Base-by-base conservation (phyloP, 2,113 vertebrate genomes). In the Alces alces region DNA sequence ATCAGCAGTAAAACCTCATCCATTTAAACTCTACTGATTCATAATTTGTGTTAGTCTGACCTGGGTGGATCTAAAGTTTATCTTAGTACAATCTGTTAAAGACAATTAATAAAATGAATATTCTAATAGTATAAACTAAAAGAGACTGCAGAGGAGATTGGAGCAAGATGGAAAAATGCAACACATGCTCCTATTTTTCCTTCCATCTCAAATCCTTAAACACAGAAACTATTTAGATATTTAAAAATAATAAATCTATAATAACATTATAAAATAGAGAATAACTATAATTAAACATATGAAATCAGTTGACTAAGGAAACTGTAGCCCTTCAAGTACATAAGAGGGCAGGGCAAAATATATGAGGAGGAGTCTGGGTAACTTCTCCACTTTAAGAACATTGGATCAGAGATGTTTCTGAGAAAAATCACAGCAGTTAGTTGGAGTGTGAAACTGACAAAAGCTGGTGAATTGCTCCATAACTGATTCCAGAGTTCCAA, bases 1-100 rank as follows among this genome's bases (percentile, higher is more conserved):
- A 85, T 96, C 80, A 92, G 60, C 94, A 86, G 55, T 95, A 94
- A 96, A 95, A 92, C 50, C 28, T 91, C 45, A 55, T 93, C 89
- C 86, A 89, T 82, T 95, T 89, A 93, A 96, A 91, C 73, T 91
- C 52, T 89, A 80, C 86, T 93, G 83, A 95, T 94, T 94, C 86
- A 64, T 55, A 79, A 86, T 95, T 95, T 95, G 91, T 96, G 78
- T 93, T 98, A 94, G 89, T 96, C 97, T 98, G 91, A 91, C 92
- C 92, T 79, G 57, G 58, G 78, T 95, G 33, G 50, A 96, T 93
- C 52, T 76, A 73, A 84, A 73, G 80, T 97, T 96, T 96, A 94
- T 93, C 73, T 92, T 87, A 66, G 89, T 91, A 70, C 43, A 88
- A 86, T 94, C 86, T 97, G 96, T 89, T 91, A 89, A 64, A 93